Conservation (phyloP, 1,140 invertebrate genomes). For the Papilio machaon region DNA sequence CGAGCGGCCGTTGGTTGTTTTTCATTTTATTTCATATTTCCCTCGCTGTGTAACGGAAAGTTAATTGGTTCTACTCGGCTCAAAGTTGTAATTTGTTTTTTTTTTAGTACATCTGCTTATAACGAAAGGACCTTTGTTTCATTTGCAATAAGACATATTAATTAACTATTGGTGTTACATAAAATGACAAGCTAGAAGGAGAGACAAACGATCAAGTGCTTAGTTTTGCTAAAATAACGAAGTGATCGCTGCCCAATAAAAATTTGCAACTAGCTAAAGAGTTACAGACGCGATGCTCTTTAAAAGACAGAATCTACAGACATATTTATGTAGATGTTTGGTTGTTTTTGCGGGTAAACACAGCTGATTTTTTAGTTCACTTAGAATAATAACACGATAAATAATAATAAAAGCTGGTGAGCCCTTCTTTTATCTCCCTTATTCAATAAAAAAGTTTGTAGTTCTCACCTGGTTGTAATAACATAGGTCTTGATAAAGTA, state of each 20-base stretch:
- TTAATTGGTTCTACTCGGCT: constrained; percentile 78
- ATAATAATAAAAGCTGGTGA: too few species aligned
- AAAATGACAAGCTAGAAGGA: not conserved
- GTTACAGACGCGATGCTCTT: not conserved
- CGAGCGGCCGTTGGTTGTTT: constrained; percentile 68
- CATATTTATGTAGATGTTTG: too few species aligned
- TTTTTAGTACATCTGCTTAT: constrained; percentile 71
- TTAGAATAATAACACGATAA: too few species aligned
- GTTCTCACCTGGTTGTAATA: constrained; percentile 69
- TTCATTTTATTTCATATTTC: constrained; percentile 80
- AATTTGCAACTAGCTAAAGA: not conserved
- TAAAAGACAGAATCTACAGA: not conserved
- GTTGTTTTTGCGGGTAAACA: too few species aligned
- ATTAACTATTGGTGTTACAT: not conserved
- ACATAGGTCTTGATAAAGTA: constrained; percentile 66
- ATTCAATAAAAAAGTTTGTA: not conserved
- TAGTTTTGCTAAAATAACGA: not conserved
- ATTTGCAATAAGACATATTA: not conserved
- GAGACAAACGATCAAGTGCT: not conserved
- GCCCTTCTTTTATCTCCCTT: too few species aligned
- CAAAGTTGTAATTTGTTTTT: constrained; percentile 79
- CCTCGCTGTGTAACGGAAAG: constrained; percentile 75
- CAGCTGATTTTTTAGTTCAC: too few species aligned
- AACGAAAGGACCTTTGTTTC: constrained; percentile 44
- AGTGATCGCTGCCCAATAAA: not conserved